A percentile compares a stretch with the other conserved stretches of the same genome.
phyloP scores from a whole-genome alignment of 1,140 invertebrate genomes.

The Brachionus asplanchnoidis region DNA sequence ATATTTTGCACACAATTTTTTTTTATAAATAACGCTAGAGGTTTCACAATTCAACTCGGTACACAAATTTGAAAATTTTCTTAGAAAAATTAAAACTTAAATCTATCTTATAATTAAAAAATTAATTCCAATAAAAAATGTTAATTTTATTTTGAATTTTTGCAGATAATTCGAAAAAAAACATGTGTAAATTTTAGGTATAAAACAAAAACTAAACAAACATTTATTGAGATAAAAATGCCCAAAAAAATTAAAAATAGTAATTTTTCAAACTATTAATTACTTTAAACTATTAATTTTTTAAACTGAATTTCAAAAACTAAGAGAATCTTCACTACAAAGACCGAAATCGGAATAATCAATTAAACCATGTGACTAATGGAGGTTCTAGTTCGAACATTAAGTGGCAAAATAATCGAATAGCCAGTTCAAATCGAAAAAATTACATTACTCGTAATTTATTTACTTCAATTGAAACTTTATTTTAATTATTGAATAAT shows the following conservation, averaged over 20 bases:
- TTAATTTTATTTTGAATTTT: not conserved
- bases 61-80: no score
- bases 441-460: not conserved
- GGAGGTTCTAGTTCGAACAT: not conserved
- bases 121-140: not conserved
- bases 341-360: conserved; percentile 10
- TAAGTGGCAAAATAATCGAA: conserved; percentile 5
- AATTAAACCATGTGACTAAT: not conserved
- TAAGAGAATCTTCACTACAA: not conserved
- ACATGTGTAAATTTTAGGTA: not conserved
- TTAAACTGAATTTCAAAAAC: not conserved
- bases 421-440: not conserved
- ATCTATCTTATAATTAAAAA: not conserved
- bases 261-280: no score
- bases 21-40: no score
- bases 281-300: not conserved
- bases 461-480: not conserved
- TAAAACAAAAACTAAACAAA: not conserved
- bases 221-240: not conserved
- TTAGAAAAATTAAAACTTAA: no score
- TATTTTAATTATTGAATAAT: not conserved
- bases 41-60: no score
- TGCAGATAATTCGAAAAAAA: not conserved
- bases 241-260: conserved; percentile 19
- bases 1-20: no score